These are phyloP conservation scores for Cygnus atratus DNA, from an alignment of 2,113 vertebrate genomes.

Conservation along the genomic window DNA sequence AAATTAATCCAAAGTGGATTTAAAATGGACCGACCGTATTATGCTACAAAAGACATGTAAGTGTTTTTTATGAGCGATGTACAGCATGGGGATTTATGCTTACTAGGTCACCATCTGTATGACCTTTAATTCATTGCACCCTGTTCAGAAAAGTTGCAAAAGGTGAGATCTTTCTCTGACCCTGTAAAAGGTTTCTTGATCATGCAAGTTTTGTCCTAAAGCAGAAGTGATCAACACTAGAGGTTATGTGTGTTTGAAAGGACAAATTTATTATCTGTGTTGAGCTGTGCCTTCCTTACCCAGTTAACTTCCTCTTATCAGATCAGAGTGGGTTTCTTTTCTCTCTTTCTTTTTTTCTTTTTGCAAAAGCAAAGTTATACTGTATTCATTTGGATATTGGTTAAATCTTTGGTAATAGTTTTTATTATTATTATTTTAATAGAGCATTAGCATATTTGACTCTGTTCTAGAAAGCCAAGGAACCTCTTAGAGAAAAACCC, in stretches of 20 bases:
- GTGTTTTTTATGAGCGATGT: conserved; percentile 32
- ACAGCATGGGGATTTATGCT: background rate
- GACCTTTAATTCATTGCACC: background rate
- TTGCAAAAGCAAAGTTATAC: background rate
- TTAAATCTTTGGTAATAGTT: background rate
- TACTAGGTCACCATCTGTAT: background rate
- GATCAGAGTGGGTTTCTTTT: background rate
- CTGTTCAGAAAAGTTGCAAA: background rate
- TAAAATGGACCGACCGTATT: conserved; percentile 94
- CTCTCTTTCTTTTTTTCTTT: accelerated
- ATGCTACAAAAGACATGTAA: conserved; percentile 87
- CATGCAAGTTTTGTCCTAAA: background rate
- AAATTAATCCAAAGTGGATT: conserved; percentile 90
- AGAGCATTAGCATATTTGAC: background rate
- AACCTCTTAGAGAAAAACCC: background rate
- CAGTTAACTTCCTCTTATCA: background rate
- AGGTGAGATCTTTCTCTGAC: background rate
- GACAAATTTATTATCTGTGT: background rate
- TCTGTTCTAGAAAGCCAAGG: background rate
- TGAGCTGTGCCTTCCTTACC: background rate
- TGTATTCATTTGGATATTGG: background rate
- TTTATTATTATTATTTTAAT: background rate
- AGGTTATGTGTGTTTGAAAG: background rate
- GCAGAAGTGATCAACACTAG: background rate
- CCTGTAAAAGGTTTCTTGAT: background rate